Evolutionary conservation across 1,140 invertebrate species (phyloP).

Genomic region (Acromyrmex echinatior): DNA sequence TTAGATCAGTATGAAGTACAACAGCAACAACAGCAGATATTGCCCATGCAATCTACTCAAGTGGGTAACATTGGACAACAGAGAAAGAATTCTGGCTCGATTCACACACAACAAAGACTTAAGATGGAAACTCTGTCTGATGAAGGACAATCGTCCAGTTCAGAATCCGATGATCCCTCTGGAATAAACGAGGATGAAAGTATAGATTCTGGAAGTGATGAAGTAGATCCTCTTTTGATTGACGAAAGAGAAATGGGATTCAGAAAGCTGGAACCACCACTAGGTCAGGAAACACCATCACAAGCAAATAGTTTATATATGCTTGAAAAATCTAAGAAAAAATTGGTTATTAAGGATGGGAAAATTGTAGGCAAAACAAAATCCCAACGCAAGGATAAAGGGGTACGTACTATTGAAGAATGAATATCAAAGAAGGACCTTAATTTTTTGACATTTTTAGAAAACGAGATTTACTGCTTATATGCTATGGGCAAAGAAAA

Average conservation of each 20-base stretch:
- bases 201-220: constrained; percentile 86
- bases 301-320: constrained; percentile 91
- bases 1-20: constrained; percentile 82
- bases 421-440: constrained; percentile 60
- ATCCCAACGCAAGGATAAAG: constrained; percentile 92
- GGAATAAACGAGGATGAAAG: constrained; percentile 87
- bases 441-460: constrained; percentile 84
- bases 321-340: constrained; percentile 93
- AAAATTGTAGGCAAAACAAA: constrained; percentile 91
- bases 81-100: constrained; percentile 81
- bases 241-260: constrained; percentile 86
- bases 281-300: constrained; percentile 85
- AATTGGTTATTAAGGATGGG: constrained; percentile 91
- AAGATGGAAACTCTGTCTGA: constrained; percentile 83
- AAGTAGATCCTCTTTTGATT: constrained; percentile 84
- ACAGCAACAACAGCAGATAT: constrained; percentile 72
- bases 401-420: constrained; percentile 84
- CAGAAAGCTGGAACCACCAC: constrained; percentile 87
- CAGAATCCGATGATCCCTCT: constrained; percentile 87
- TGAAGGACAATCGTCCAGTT: constrained; percentile 87
- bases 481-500: constrained; percentile 95
- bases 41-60: constrained; percentile 60
- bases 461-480: constrained; percentile 94
- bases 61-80: constrained; percentile 51
- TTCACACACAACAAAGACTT: constrained; percentile 74